These are phyloP conservation scores for Troides aeacus DNA, from an alignment of 2,888 invertebrate species.

Conservation along the genomic window DNA sequence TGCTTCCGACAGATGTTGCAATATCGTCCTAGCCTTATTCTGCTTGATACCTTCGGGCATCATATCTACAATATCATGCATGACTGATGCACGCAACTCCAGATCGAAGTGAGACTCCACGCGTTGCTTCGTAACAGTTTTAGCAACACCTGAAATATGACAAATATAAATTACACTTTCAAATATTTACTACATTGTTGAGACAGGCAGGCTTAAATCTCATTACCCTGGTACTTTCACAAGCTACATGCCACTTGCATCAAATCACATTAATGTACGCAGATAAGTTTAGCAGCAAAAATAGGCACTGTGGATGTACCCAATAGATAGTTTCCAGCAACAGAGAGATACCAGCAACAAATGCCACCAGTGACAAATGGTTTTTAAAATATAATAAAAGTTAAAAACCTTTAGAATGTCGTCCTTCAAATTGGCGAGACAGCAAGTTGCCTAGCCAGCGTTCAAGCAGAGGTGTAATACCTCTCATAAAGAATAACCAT, in stretches of 20 bases:
- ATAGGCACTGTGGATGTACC: too few species aligned
- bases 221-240: too few species aligned
- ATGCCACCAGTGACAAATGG: too few species aligned
- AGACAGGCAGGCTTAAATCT: too few species aligned
- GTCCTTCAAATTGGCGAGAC: constrained; percentile 98
- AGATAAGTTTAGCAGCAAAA: too few species aligned
- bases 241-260: too few species aligned
- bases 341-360: too few species aligned
- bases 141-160: constrained; percentile 88
- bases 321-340: too few species aligned
- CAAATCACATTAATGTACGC: too few species aligned
- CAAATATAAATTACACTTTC: neutral
- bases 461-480: constrained; percentile 98
- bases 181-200: neutral
- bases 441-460: constrained; percentile 99
- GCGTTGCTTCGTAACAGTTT: constrained; percentile 99
- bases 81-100: constrained; percentile 97
- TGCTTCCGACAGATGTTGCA: constrained; percentile 99
- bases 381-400: too few species aligned
- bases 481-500: constrained; percentile 99
- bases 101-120: constrained; percentile 99
- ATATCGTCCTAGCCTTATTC: constrained; percentile 98
- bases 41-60: constrained; percentile 99
- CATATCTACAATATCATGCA: constrained; percentile 99
- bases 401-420: constrained; percentile 93